Percentiles rank a stretch among this genome's conserved stretches.
Evolutionary conservation across 2,888 invertebrate genomes (phyloP).

Genomic region (Epiperipatus broadwayi): DNA sequence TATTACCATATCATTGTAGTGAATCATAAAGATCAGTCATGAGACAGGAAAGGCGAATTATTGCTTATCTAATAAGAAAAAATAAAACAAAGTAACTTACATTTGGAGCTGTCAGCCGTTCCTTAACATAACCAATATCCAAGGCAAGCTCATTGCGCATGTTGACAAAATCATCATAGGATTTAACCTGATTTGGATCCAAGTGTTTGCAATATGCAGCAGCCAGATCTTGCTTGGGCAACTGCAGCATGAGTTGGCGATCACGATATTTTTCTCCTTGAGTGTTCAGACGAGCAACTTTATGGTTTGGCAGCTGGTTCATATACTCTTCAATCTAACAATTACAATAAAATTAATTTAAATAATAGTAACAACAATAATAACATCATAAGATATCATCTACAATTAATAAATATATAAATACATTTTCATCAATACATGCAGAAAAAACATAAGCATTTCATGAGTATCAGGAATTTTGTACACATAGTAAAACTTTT

Average conservation of each 20-base stretch:
- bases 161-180: conserved; percentile 81
- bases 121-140: conserved; percentile 55
- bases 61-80: too few relatives aligned
- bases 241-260: conserved; percentile 61
- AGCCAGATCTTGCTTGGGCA: conserved; percentile 85
- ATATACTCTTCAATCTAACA: conserved; percentile 90
- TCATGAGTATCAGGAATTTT: neutral
- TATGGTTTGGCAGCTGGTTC: conserved; percentile 60
- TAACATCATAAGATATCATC: neutral
- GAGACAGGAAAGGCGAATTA: too few relatives aligned
- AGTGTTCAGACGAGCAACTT: conserved; percentile 53
- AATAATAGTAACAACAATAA: conserved; percentile 4
- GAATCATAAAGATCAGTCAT: too few relatives aligned
- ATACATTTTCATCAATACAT: too few relatives aligned
- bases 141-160: conserved; percentile 85
- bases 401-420: too few relatives aligned
- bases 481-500: too few relatives aligned
- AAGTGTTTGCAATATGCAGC: conserved; percentile 70
- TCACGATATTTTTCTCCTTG: conserved; percentile 59
- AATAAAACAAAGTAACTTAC: conserved; percentile 21
- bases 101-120: conserved; percentile 25
- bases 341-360: conserved; percentile 23
- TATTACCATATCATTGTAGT: too few relatives aligned
- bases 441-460: neutral
- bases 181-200: conserved; percentile 50